phyloP scores from a whole-genome alignment of 2,888 invertebrate species.

The Pyrgus malvae region DNA sequence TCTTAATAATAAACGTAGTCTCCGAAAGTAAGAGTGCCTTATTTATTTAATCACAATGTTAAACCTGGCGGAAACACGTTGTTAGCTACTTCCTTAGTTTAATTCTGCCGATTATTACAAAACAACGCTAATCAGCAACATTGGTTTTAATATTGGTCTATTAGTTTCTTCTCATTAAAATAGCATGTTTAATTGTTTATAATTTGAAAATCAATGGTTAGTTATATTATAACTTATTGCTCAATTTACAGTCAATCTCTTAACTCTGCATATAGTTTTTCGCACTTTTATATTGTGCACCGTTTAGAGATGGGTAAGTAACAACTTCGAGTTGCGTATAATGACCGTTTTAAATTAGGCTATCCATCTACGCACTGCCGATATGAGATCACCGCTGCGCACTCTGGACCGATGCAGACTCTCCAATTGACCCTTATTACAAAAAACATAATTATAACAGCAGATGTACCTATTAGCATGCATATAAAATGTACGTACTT shows the following conservation, averaged over 20 bases:
- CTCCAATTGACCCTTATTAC: slow-evolving; percentile 36
- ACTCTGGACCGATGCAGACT: slow-evolving; percentile 37
- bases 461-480: too few species aligned
- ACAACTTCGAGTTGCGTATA: slow-evolving; percentile 2
- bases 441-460: slow-evolving; percentile 3
- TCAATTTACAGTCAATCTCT: neutral
- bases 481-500: too few species aligned
- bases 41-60: neutral
- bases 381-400: slow-evolving; percentile 38
- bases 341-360: slow-evolving; percentile 34
- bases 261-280: neutral
- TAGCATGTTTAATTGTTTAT: too few species aligned
- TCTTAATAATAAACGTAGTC: too few species aligned
- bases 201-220: too few species aligned
- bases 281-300: slow-evolving; percentile 1
- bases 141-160: too few species aligned
- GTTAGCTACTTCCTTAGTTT: neutral
- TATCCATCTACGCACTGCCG: slow-evolving; percentile 35
- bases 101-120: neutral
- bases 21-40: neutral
- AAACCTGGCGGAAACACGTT: neutral
- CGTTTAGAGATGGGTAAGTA: slow-evolving; percentile 11
- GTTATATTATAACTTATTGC: too few species aligned
- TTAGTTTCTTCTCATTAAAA: neutral
- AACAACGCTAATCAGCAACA: neutral